Evolutionary conservation across 2,888 invertebrate species (phyloP), one percentile per base, ranked within the genome.

Genomic region (Ceriagrion tenellum): DNA sequence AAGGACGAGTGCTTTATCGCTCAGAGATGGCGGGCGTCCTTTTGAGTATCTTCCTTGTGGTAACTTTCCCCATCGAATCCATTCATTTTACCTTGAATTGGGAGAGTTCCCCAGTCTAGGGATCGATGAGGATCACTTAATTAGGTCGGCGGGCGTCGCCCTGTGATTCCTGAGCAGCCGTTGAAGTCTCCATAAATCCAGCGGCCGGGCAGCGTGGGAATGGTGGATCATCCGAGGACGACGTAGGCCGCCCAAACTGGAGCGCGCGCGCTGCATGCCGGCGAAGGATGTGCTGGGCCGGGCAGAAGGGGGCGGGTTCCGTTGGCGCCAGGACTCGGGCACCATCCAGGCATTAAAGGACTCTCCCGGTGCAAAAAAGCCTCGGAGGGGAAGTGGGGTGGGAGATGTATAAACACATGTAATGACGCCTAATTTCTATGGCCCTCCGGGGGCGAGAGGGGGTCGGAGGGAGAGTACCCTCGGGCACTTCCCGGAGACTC

Each of bases 381-480:
- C 93, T n/a, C 26, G 30, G 30, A 12, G 55, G 89, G 10, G 35
- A 18, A 63, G 59, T 35, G 63, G 89, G 35, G 91, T 20, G 40
- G 47, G 93, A 93, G 93, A 93, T 93, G 93, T 93, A 93, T 93
- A 93, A 93, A 93, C 93, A 93, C 93, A 93, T 63, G 93, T 93
- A 93, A 93, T 93, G 93, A 93, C 74, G 93, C 69, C 69, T 93
- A 93, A 93, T 93, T 93, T 47, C 93, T 47, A 47, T 91, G 69
- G 91, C 91, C 63, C 91, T 59, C 59, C 18, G 40, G 40, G 47
- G 47, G 93, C 1, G 69, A 63, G 40, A 59, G 91, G 91, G 26
- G 91, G 91, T 23, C 63, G 91, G 69, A 16, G 18, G 20, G n/a
- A 40, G n/a, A n/a, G 20, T 12, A 23, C 93, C 93, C 30, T 2